Percentiles rank a stretch among this genome's conserved stretches.
Evolutionary conservation across 2,888 invertebrate genomes (phyloP).

Genomic region (Chymomyza amoena): DNA sequence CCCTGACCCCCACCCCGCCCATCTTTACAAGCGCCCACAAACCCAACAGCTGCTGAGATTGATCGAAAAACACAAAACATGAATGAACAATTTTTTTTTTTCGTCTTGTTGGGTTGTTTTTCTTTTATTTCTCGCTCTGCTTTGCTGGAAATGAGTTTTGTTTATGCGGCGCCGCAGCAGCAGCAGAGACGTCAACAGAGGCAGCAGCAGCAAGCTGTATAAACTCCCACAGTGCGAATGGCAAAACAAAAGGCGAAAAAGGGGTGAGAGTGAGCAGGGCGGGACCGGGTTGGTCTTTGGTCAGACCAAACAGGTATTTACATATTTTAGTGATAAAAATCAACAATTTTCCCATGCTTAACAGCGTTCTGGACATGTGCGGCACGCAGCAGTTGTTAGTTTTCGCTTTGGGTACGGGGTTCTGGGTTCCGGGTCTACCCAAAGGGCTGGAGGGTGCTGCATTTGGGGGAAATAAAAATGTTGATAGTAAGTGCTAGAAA

Average conservation of each 20-base stretch:
- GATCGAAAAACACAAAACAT: conserved; percentile 55
- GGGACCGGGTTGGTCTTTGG: not conserved
- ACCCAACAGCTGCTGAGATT: conserved; percentile 31
- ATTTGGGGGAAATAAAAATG: not conserved
- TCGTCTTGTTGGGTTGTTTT: conserved; percentile 7
- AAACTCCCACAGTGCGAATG: conserved; percentile 62
- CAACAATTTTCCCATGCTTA: conserved; percentile 42
- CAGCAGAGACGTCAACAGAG: not conserved
- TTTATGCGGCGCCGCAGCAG: conserved; percentile 49
- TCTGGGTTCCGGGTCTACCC: too few species aligned
- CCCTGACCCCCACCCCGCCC: not conserved
- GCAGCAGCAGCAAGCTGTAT: conserved; percentile 55
- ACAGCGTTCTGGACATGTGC: conserved; percentile 18
- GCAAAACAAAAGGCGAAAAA: not conserved
- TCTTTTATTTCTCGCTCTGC: conserved; percentile 5
- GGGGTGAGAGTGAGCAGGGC: not conserved
- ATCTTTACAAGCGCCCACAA: not conserved
- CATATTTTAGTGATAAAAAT: conserved; percentile 73
- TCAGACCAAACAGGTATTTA: conserved; percentile 52
- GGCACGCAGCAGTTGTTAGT: conserved; percentile 5
- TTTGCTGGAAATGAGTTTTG: conserved; percentile 31
- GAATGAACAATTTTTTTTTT: conserved; percentile 55
- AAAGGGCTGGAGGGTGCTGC: too few species aligned
- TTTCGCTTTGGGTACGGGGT: not conserved
- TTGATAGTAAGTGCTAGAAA: not conserved